These are phyloP conservation scores for Montipora cactus DNA, from an alignment of 64 coral and sea anemone species.

Conservation along the genomic window DNA sequence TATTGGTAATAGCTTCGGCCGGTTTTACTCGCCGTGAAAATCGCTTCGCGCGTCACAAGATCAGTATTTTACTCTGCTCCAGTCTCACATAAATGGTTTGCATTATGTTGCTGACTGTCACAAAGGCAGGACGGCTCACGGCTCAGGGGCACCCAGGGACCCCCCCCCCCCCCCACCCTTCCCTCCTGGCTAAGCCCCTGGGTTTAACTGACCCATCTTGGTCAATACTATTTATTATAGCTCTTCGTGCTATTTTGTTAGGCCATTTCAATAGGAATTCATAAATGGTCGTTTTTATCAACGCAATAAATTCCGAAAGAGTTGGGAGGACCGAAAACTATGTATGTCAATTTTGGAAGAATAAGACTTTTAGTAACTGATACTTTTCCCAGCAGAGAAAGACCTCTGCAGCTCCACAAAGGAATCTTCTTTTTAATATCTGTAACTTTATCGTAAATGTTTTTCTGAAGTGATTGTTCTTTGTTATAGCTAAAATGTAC, in stretches of 20 bases:
- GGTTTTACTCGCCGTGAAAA: too few species aligned
- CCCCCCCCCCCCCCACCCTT: too few species aligned
- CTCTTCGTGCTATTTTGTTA: slow-evolving; percentile 20
- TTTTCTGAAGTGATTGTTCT: slow-evolving; percentile 6
- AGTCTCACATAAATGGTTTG: too few species aligned
- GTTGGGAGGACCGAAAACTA: background rate
- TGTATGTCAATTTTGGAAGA: background rate
- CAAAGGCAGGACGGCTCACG: too few species aligned
- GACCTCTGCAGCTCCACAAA: background rate
- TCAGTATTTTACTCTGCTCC: too few species aligned
- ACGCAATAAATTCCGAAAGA: background rate
- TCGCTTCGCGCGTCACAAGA: too few species aligned
- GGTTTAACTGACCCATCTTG: background rate
- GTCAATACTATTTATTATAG: slow-evolving; percentile 7
- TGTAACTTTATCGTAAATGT: background rate
- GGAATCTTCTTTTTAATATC: background rate
- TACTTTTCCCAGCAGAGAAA: background rate
- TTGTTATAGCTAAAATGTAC: slow-evolving; percentile 12
- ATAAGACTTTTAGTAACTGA: background rate
- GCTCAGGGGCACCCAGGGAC: too few species aligned
- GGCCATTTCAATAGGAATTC: background rate
- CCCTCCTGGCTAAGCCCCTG: too few species aligned
- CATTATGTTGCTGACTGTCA: too few species aligned
- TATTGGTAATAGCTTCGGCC: too few species aligned
- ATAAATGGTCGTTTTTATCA: background rate